A percentile compares a stretch with the other conserved stretches of the same genome.
Conservation (phyloP, 2,113 vertebrate species). For the Vireo altiloquus region DNA sequence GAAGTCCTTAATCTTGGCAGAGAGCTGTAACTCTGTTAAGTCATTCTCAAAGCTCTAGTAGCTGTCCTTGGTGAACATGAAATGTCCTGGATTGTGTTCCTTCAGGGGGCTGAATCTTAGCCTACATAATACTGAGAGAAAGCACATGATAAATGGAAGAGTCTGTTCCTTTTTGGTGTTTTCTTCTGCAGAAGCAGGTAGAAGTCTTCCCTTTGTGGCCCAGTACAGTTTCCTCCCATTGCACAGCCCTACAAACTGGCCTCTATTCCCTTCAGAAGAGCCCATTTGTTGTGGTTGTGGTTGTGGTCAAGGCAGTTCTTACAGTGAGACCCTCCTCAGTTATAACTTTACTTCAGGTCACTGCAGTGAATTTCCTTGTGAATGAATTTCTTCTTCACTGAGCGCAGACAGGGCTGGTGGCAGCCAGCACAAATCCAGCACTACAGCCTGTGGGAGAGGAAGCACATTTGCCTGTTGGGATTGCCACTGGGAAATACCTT, state of each 20-base stretch:
- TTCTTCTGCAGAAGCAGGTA: neutral
- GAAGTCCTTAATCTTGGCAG: neutral
- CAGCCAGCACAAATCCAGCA: neutral
- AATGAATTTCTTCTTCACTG: neutral
- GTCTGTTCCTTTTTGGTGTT: neutral
- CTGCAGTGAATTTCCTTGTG: neutral
- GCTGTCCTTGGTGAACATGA: neutral
- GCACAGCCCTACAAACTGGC: neutral
- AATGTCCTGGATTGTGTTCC: neutral
- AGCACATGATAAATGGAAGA: neutral
- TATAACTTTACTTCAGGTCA: neutral
- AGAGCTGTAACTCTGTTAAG: neutral
- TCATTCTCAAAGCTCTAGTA: neutral
- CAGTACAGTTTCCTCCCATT: neutral
- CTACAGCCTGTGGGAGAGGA: neutral
- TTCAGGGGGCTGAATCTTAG: neutral
- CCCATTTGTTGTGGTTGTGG: neutral
- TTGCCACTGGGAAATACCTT: neutral
- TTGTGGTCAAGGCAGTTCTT: neutral
- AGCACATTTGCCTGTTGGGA: neutral
- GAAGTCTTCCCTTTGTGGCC: neutral
- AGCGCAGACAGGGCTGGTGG: neutral
- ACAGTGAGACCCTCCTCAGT: neutral
- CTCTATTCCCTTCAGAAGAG: neutral
- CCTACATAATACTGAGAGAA: neutral